These are phyloP conservation scores for Cinclus cinclus DNA, from an alignment of 2,113 vertebrate genomes.

Conservation along the genomic window DNA sequence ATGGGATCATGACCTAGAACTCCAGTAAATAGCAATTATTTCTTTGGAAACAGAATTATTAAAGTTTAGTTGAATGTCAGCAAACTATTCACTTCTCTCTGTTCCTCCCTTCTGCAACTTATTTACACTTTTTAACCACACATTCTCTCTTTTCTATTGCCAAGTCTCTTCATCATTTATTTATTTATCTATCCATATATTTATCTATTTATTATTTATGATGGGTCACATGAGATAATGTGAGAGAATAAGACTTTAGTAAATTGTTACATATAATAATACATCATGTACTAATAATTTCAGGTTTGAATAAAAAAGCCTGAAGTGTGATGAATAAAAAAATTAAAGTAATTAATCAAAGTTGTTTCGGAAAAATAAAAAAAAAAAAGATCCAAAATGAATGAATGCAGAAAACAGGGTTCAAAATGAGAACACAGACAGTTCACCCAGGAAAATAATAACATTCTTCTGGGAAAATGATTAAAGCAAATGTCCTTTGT, in stretches of 20 bases:
- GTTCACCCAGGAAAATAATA: not conserved
- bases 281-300: not conserved
- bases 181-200: not conserved
- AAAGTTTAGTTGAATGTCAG: constrained; percentile 56
- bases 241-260: not conserved
- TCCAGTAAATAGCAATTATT: constrained; percentile 62
- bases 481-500: not conserved
- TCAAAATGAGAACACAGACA: not conserved
- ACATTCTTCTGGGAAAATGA: not conserved
- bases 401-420: not conserved
- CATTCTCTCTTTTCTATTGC: not conserved
- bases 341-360: not conserved
- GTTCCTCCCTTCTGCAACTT: not conserved
- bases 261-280: not conserved
- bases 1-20: constrained; percentile 39
- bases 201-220: not conserved
- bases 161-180: not conserved
- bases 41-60: constrained; percentile 48
- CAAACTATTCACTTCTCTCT: constrained; percentile 20
- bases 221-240: not conserved
- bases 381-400: not conserved
- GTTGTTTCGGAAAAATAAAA: not conserved
- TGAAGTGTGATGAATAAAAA: not conserved
- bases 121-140: not conserved
- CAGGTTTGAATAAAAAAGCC: not conserved